Conservation (phyloP, 2,113 vertebrate species). For the Parus major region DNA sequence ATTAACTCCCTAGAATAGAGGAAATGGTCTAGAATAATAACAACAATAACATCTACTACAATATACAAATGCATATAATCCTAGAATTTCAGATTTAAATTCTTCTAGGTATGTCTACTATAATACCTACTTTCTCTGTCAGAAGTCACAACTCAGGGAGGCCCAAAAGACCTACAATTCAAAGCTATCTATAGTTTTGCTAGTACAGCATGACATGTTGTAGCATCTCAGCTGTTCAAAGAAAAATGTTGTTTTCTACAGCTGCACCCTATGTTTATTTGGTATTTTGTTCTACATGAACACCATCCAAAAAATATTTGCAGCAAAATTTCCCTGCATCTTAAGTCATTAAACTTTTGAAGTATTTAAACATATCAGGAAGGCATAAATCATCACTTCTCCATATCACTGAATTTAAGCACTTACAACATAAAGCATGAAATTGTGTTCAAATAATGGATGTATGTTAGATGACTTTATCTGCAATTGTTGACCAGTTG, state of each 20-base stretch:
- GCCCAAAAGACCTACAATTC: not conserved
- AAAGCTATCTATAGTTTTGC: not conserved
- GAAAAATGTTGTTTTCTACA: not conserved
- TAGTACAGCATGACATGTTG: not conserved
- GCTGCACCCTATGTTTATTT: not conserved
- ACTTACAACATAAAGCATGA: not conserved
- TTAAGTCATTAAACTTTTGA: not conserved
- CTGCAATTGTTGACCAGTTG: not conserved
- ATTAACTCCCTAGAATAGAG: not conserved
- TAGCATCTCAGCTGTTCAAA: not conserved
- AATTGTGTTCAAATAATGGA: not conserved
- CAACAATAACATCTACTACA: not conserved
- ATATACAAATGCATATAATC: not conserved
- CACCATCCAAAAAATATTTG: not conserved
- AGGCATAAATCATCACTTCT: not conserved
- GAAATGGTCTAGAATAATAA: not conserved
- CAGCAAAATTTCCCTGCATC: not conserved
- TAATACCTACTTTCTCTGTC: not conserved
- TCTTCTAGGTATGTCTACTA: not conserved
- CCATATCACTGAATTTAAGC: not conserved
- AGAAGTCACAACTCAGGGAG: not conserved
- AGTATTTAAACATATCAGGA: not conserved
- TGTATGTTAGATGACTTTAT: not conserved
- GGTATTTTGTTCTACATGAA: not conserved
- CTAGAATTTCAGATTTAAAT: not conserved